Conservation (phyloP, 2,797 vertebrate genomes). For the Psittacula echo region DNA sequence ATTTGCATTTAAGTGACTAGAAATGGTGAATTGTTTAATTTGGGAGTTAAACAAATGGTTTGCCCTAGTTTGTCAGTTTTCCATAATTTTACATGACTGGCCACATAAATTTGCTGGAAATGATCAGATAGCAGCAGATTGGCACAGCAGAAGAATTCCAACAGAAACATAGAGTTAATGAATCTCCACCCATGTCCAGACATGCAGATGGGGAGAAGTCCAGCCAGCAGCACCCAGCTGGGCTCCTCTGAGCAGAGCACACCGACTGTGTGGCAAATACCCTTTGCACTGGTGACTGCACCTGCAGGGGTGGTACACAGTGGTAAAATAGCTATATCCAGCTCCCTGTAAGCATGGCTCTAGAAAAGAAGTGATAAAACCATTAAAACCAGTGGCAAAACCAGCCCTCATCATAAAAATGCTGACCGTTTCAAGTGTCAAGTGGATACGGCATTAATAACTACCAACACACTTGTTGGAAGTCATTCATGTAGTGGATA, state of each 20-base stretch:
- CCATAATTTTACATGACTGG: slow-evolving; percentile 40
- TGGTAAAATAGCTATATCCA: background rate
- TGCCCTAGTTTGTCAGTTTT: slow-evolving; percentile 41
- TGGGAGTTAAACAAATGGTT: background rate
- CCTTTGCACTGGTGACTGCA: background rate
- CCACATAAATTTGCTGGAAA: slow-evolving; percentile 58
- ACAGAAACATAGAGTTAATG: slow-evolving; percentile 57
- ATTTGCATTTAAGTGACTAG: slow-evolving; percentile 14
- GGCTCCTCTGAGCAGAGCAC: background rate
- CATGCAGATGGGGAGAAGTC: background rate
- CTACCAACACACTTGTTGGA: background rate
- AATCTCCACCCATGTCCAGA: slow-evolving; percentile 23
- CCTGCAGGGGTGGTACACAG: rapidly evolving
- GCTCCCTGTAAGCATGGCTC: background rate
- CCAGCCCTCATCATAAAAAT: background rate
- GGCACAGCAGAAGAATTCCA: slow-evolving; percentile 61
- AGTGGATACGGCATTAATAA: background rate
- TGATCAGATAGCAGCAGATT: slow-evolving; percentile 52
- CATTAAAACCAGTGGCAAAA: background rate
- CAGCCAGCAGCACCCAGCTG: slow-evolving; percentile 13
- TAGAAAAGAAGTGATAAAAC: background rate
- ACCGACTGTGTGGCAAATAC: rapidly evolving
- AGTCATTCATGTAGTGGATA: background rate
- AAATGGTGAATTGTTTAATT: background rate
- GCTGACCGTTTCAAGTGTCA: background rate